A percentile compares a stretch with the other conserved stretches of the same genome.
Evolutionary conservation across 2,113 vertebrate species (phyloP).

Genomic region (Hucho hucho): DNA sequence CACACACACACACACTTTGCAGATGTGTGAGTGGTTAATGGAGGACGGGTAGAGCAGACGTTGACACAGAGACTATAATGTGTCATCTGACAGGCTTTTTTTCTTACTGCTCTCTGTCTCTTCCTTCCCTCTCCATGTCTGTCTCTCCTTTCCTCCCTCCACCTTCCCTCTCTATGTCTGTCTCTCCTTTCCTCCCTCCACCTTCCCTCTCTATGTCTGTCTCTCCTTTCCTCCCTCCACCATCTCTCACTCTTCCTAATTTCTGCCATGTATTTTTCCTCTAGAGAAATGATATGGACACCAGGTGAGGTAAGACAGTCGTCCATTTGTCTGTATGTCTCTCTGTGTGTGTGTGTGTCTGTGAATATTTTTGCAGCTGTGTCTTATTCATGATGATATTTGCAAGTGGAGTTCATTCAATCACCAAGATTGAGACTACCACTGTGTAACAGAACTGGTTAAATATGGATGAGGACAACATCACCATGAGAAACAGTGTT

Average conservation of each 20-base stretch:
- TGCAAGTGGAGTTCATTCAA: too few species aligned
- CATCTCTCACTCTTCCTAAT: neutral
- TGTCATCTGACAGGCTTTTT: too few species aligned
- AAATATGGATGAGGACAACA: constrained; percentile 68
- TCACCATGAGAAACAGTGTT: constrained; percentile 48
- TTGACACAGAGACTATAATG: too few species aligned
- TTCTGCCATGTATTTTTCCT: constrained; percentile 13
- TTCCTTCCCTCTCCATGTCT: neutral
- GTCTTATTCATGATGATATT: too few species aligned
- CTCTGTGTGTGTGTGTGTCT: neutral
- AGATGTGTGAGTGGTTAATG: too few species aligned
- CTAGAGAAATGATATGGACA: constrained; percentile 63
- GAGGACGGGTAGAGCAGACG: too few species aligned
- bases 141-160: too few species aligned
- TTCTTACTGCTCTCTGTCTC: neutral
- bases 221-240: neutral
- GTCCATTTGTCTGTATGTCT: neutral
- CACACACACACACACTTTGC: too few species aligned
- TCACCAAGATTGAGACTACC: constrained; percentile 9
- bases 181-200: too few species aligned
- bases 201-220: too few species aligned
- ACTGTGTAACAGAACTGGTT: constrained; percentile 52
- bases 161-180: too few species aligned
- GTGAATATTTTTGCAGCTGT: neutral
- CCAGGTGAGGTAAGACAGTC: constrained; percentile 56